These are phyloP conservation scores for Oncorhynchus keta DNA, from an alignment of 2,113 vertebrate species.

Conservation along the genomic window DNA sequence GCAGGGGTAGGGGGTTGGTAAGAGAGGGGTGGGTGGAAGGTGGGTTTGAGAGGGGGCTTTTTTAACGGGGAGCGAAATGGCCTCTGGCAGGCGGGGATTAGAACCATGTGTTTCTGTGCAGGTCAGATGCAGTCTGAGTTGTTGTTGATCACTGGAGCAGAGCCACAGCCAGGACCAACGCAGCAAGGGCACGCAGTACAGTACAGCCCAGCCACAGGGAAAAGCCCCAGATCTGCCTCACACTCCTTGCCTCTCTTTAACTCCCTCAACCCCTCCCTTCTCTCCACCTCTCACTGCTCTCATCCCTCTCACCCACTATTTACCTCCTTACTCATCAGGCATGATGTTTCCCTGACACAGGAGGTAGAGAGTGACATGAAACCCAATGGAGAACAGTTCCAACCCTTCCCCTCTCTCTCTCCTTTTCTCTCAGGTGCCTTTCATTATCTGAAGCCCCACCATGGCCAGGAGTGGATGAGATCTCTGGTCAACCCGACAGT, in stretches of 20 bases:
- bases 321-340: neutral
- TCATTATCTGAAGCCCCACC: conserved; percentile 97
- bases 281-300: conserved; percentile 74
- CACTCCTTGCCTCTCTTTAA: conserved; percentile 74
- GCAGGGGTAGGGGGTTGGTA: conserved; percentile 73
- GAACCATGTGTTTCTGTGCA: conserved; percentile 97
- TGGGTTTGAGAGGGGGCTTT: conserved; percentile 58
- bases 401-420: conserved; percentile 61
- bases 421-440: conserved; percentile 93
- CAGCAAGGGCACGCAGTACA: neutral
- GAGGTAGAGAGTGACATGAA: neutral
- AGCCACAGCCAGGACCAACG: conserved; percentile 58
- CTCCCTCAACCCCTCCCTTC: conserved; percentile 65
- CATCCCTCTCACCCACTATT: conserved; percentile 24
- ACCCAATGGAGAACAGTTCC: conserved; percentile 8
- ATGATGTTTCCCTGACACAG: neutral
- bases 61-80: conserved; percentile 91
- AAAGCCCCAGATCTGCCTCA: conserved; percentile 19
- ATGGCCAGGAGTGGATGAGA: conserved; percentile 79
- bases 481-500: conserved; percentile 59
- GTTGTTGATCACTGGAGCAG: conserved; percentile 89
- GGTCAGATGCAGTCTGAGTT: conserved; percentile 88
- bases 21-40: conserved; percentile 48
- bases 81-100: conserved; percentile 91
- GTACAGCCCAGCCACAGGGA: conserved; percentile 1